These are phyloP conservation scores for Aix galericulata DNA, from an alignment of 2,113 vertebrate species.

Conservation along the genomic window DNA sequence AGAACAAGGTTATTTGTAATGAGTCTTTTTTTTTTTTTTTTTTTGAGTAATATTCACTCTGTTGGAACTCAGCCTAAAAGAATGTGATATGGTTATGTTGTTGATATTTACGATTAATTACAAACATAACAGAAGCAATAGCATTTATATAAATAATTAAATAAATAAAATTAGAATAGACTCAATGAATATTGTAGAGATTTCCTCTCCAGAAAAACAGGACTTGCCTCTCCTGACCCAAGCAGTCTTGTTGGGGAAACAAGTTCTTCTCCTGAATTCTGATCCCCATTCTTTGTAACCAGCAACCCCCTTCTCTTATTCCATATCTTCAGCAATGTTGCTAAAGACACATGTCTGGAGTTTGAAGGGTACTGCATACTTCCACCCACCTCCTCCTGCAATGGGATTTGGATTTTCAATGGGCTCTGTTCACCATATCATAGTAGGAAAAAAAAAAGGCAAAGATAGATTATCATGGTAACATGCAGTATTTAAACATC, in stretches of 20 bases:
- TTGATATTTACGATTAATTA: not conserved
- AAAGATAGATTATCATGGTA: not conserved
- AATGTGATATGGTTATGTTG: not conserved
- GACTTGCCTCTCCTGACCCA: not conserved
- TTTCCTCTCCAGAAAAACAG: not conserved
- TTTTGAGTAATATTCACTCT: not conserved
- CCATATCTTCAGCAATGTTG: not conserved
- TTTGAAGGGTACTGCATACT: not conserved
- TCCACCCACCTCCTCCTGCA: not conserved
- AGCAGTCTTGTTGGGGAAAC: not conserved
- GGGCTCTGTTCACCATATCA: fast-evolving
- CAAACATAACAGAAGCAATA: not conserved
- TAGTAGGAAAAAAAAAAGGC: not conserved
- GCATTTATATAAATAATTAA: not conserved
- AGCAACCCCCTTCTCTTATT: not conserved
- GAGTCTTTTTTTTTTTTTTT: not conserved
- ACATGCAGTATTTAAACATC: not conserved
- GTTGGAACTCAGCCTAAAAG: not conserved
- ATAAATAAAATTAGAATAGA: not conserved
- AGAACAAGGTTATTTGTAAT: not conserved
- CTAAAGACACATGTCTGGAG: not conserved
- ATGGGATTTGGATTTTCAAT: not conserved
- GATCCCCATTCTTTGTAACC: not conserved
- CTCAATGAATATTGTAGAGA: not conserved
- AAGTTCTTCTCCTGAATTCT: not conserved